A percentile compares a stretch with the other conserved stretches of the same genome.
phyloP scores from a whole-genome alignment of 1,140 invertebrate genomes.

The Drosophila saltans region DNA sequence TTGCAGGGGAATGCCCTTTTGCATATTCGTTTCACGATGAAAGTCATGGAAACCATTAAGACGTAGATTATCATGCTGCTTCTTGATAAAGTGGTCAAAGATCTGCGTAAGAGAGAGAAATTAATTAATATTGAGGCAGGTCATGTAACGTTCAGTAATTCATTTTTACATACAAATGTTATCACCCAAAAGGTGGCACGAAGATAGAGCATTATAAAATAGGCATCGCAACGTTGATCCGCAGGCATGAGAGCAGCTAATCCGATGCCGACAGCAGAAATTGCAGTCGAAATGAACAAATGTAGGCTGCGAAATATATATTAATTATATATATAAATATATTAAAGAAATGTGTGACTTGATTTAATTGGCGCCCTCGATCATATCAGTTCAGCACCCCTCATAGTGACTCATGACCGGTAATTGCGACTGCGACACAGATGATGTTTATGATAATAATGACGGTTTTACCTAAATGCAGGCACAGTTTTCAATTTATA shows the following conservation, averaged over 20 bases:
- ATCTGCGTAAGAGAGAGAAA: slow-evolving; percentile 77
- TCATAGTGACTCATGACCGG: slow-evolving; percentile 53
- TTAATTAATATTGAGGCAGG: slow-evolving; percentile 37
- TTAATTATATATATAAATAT: background rate
- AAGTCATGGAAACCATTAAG: slow-evolving; percentile 88
- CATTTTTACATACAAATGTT: slow-evolving; percentile 84
- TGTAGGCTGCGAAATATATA: slow-evolving; percentile 73
- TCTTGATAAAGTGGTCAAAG: slow-evolving; percentile 85
- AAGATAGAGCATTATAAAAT: slow-evolving; percentile 87
- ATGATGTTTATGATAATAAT: background rate
- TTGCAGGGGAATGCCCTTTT: slow-evolving; percentile 86
- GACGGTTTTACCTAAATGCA: slow-evolving; percentile 69
- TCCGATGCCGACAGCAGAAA: slow-evolving; percentile 86
- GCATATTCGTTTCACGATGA: slow-evolving; percentile 86
- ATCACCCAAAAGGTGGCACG: slow-evolving; percentile 87
- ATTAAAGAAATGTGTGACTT: slow-evolving; percentile 20
- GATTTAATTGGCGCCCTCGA: slow-evolving; percentile 24
- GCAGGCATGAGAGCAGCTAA: slow-evolving; percentile 85
- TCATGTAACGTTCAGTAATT: slow-evolving; percentile 17
- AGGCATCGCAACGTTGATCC: slow-evolving; percentile 86
- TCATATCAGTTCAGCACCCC: background rate
- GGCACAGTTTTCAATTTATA: slow-evolving; percentile 80
- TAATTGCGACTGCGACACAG: background rate
- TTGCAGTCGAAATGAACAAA: slow-evolving; percentile 84
- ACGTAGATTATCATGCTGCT: slow-evolving; percentile 85